Conservation (phyloP, 1,140 invertebrate genomes). For the Drosophila ficusphila region DNA sequence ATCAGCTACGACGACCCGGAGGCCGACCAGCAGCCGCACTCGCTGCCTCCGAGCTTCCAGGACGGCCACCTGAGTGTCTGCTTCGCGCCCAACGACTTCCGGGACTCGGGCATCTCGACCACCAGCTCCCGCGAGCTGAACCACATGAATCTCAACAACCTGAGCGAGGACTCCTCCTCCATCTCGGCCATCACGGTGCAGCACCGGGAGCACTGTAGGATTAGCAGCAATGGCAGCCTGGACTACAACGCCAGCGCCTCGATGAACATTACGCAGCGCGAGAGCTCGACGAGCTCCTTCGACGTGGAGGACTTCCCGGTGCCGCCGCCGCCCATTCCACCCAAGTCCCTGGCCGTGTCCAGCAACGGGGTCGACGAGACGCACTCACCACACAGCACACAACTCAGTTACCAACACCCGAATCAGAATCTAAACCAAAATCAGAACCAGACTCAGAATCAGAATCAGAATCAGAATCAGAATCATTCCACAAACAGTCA, state of each 20-base stretch:
- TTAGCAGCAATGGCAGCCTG: conserved; percentile 74
- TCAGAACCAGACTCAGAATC: conserved; percentile 67
- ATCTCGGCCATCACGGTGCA: conserved; percentile 70
- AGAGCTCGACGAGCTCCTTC: conserved; percentile 73
- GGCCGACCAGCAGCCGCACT: conserved; percentile 78
- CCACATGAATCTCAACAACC: conserved; percentile 72
- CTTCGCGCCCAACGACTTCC: conserved; percentile 77
- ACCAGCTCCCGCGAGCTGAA: conserved; percentile 79
- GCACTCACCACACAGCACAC: conserved; percentile 60
- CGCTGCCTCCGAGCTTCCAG: conserved; percentile 63
- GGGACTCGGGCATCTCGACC: conserved; percentile 83
- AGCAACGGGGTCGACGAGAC: conserved; percentile 65
- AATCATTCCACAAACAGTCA: conserved; percentile 74
- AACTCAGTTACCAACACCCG: conserved; percentile 18
- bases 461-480: conserved; percentile 33
- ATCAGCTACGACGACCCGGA: conserved; percentile 83
- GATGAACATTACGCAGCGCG: conserved; percentile 76
- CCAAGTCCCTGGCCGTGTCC: conserved; percentile 70
- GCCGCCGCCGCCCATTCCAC: conserved; percentile 78
- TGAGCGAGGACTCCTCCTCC: conserved; percentile 71
- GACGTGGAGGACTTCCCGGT: conserved; percentile 80
- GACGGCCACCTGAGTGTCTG: conserved; percentile 62
- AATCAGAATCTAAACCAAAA: conserved; percentile 41
- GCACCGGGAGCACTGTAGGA: conserved; percentile 74
- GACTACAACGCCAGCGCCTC: conserved; percentile 41